Conservation (phyloP, 2,113 vertebrate genomes). For the Siphamia tubifer region DNA sequence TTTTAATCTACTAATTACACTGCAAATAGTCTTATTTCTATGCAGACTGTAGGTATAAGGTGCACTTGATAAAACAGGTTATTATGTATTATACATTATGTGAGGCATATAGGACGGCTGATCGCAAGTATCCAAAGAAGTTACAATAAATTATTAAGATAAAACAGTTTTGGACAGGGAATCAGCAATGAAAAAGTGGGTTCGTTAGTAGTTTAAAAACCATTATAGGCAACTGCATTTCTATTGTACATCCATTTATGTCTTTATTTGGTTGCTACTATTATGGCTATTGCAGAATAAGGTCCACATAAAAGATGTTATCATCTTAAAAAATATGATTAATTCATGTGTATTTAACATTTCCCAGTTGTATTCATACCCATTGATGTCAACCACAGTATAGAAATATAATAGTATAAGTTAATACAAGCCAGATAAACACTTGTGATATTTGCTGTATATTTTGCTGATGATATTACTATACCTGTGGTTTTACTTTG, state of each 20-base stretch:
- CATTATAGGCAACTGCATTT: not conserved
- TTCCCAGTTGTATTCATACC: no score
- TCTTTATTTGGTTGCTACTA: not conserved
- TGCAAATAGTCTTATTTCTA: conserved; percentile 11
- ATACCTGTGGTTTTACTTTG: no score
- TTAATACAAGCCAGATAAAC: no score
- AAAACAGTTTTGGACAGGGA: no score
- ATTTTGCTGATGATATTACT: not conserved
- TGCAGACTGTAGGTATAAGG: not conserved
- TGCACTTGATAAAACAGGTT: not conserved
- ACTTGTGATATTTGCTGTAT: not conserved
- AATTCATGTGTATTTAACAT: no score
- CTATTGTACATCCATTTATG: no score
- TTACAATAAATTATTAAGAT: no score
- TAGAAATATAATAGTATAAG: no score
- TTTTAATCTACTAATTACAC: conserved; percentile 48
- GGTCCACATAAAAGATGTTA: not conserved
- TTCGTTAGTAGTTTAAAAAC: not conserved
- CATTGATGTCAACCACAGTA: no score
- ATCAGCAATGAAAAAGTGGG: no score
- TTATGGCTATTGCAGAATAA: not conserved
- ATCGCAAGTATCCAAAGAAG: not conserved
- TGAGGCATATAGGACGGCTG: no score
- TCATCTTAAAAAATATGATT: not conserved
- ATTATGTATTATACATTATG: not conserved